Percentiles rank a stretch among this genome's conserved stretches.
Evolutionary conservation across 2,797 vertebrate species (phyloP).

Genomic region (Enteromius paludinosus): DNA sequence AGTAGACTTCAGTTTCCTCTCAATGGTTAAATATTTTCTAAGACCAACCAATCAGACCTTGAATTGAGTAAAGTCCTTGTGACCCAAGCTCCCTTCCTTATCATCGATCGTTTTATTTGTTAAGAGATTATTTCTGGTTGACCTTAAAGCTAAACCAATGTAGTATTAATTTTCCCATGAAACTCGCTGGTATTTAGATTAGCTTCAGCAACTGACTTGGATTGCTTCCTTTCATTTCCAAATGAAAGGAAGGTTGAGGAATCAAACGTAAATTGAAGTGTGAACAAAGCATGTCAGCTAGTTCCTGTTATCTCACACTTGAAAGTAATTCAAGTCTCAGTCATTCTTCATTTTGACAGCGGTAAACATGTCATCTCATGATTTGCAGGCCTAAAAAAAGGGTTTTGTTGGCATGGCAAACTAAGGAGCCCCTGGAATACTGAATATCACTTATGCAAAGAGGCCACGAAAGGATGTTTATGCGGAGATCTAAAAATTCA

Average conservation of each 20-base stretch:
- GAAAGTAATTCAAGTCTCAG: slow-evolving; percentile 19
- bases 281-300: slow-evolving; percentile 22
- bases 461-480: slow-evolving; percentile 15
- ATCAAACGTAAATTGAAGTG: slow-evolving; percentile 9
- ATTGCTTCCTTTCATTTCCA: neutral
- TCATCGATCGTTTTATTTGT: slow-evolving; percentile 17
- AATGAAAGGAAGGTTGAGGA: neutral
- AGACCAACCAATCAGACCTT: slow-evolving; percentile 28
- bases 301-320: slow-evolving; percentile 15
- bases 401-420: slow-evolving; percentile 26
- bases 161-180: slow-evolving; percentile 17
- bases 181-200: neutral
- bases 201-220: neutral
- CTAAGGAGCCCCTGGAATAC: slow-evolving; percentile 29
- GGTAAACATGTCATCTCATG: slow-evolving; percentile 41
- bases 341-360: slow-evolving; percentile 34
- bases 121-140: slow-evolving; percentile 2
- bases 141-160: slow-evolving; percentile 10
- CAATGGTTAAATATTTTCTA: slow-evolving; percentile 49
- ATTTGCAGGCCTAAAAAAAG: slow-evolving; percentile 36
- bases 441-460: slow-evolving; percentile 28
- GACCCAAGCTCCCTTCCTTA: slow-evolving; percentile 29
- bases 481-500: slow-evolving; percentile 16
- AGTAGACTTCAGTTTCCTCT: slow-evolving; percentile 4
- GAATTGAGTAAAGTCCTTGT: slow-evolving; percentile 24